These are phyloP conservation scores for Antechinus stuartii DNA, from an alignment of 2,113 vertebrate genomes.

Conservation along the genomic window DNA sequence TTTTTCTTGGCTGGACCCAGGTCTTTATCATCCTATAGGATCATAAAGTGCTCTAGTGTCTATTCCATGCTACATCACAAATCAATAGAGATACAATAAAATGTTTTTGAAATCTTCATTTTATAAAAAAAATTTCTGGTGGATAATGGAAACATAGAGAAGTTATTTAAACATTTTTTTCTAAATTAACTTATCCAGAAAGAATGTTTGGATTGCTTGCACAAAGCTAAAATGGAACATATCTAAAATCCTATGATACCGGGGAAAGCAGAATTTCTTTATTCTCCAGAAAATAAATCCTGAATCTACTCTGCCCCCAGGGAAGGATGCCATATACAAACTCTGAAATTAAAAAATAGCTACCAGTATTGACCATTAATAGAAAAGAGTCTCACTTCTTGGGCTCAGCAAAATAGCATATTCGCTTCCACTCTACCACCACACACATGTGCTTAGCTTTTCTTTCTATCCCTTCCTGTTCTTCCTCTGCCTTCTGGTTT, in stretches of 20 bases:
- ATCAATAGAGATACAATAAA: conserved; percentile 45
- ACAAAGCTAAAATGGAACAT: conserved; percentile 29
- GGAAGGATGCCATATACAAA: conserved; percentile 15
- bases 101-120: conserved; percentile 12
- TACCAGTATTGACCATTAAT: conserved; percentile 35
- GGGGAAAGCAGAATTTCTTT: conserved; percentile 60
- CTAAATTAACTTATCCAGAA: neutral
- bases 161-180: neutral
- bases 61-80: neutral
- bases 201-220: neutral
- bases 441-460: no score
- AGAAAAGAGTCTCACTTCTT: conserved; percentile 56
- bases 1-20: neutral
- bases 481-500: no score
- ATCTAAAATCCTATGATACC: neutral
- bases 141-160: conserved; percentile 3
- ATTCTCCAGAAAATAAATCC: conserved; percentile 64
- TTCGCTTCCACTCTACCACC: neutral
- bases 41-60: neutral
- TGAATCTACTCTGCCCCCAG: conserved; percentile 28
- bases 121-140: conserved; percentile 6
- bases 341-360: conserved; percentile 56
- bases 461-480: no score
- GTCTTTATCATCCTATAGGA: neutral
- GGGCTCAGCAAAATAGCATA: neutral